These are phyloP conservation scores for Dinoponera quadriceps DNA, from an alignment of 1,140 invertebrate genomes.

Conservation along the genomic window DNA sequence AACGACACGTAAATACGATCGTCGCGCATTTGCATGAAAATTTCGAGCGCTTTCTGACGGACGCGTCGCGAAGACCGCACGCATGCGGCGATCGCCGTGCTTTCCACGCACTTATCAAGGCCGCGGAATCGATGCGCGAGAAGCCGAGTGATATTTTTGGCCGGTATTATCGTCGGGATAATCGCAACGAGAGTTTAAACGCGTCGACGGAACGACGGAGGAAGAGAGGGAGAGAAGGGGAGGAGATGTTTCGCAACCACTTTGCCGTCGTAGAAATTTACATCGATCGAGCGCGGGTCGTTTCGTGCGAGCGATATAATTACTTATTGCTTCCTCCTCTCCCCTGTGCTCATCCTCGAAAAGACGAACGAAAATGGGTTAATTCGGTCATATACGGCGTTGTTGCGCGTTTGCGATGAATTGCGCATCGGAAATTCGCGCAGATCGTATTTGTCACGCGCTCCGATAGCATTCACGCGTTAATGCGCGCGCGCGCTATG, in stretches of 20 bases:
- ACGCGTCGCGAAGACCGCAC: slow-evolving; percentile 34
- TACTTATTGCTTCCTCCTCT: slow-evolving; percentile 29
- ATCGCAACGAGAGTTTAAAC: slow-evolving; percentile 13
- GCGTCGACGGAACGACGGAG: background rate
- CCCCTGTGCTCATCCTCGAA: background rate
- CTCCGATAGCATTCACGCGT: slow-evolving; percentile 39
- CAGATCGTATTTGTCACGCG: slow-evolving; percentile 43
- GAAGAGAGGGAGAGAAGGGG: background rate
- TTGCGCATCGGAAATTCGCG: slow-evolving; percentile 40
- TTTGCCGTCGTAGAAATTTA: slow-evolving; percentile 40
- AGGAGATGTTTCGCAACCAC: slow-evolving; percentile 9
- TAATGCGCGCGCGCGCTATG: slow-evolving; percentile 26
- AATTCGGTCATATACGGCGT: slow-evolving; percentile 18
- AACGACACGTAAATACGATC: slow-evolving; percentile 34
- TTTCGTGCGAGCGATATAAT: slow-evolving; percentile 41
- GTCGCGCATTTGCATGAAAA: slow-evolving; percentile 30
- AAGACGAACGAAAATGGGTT: slow-evolving; percentile 25
- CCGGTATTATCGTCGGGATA: slow-evolving; percentile 12
- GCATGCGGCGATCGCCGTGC: slow-evolving; percentile 3
- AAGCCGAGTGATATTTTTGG: slow-evolving; percentile 22
- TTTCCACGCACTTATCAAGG: slow-evolving; percentile 31
- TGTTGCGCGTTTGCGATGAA: slow-evolving; percentile 31
- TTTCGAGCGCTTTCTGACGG: slow-evolving; percentile 5
- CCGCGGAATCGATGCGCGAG: background rate
- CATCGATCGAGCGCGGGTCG: slow-evolving; percentile 7